Conservation (phyloP, 2,888 invertebrate species). For the Luperina testacea region DNA sequence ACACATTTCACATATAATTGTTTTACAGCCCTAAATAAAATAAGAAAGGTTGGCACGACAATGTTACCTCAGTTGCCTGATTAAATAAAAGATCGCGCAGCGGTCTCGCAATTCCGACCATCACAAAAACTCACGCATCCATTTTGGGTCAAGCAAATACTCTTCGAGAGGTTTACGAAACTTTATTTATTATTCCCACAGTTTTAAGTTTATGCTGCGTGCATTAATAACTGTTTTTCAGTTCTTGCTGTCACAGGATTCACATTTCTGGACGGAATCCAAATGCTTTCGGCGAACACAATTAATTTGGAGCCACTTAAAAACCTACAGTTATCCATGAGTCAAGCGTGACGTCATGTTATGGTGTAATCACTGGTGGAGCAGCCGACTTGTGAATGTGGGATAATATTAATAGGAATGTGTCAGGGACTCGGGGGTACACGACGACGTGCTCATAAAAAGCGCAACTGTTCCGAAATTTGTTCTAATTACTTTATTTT, state of each 20-base stretch:
- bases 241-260: constrained; percentile 50
- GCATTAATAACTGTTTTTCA: constrained; percentile 38
- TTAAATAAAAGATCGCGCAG: constrained; percentile 40
- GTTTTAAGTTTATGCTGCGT: constrained; percentile 27
- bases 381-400: constrained; percentile 43
- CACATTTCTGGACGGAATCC: constrained; percentile 66
- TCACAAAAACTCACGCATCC: constrained; percentile 68
- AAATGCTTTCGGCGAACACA: constrained; percentile 71
- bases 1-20: neutral
- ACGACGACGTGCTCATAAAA: constrained; percentile 51
- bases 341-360: constrained; percentile 56
- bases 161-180: constrained; percentile 65
- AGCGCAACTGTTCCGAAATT: constrained; percentile 27
- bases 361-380: constrained; percentile 53
- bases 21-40: constrained; percentile 5
- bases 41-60: constrained; percentile 14
- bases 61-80: constrained; percentile 24
- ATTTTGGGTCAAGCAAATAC: constrained; percentile 69
- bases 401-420: constrained; percentile 63
- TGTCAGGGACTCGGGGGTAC: constrained; percentile 63
- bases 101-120: constrained; percentile 53
- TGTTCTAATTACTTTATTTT: constrained; percentile 59
- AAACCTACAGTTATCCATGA: constrained; percentile 44
- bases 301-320: constrained; percentile 56
- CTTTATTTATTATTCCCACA: constrained; percentile 40